Evolutionary conservation across 2,797 vertebrate species (phyloP), one percentile per base, ranked within the genome.

Genomic region (Hypotaenidia philippensis): DNA sequence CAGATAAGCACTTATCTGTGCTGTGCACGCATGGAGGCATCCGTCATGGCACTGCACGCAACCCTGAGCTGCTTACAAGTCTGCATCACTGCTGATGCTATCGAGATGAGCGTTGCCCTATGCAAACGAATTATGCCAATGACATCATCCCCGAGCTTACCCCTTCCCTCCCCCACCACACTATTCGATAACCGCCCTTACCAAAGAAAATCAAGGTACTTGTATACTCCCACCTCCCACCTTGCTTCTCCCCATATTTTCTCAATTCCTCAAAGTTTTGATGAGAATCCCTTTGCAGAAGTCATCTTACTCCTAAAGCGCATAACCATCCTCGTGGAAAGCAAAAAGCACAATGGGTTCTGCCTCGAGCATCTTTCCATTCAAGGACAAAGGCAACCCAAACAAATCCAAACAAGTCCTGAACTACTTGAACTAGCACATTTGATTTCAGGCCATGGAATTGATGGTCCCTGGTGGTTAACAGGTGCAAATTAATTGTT

Each of bases 11-110:
- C 76, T 47, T 94, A 77, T 81, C 79, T 56, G 65, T 17, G 53
- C 75, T 71, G 65, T 8, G 11, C 87, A 92, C 45, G 50, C 87
- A 11, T 0, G 0, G 25, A 57, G 56, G 27, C 53, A 52, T 49
- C 56, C 0, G 0, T 15, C 0, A 1, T 5, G 29, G 40, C 22
- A 5, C 40, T 19, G 57, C 47, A 31, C 1, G 1, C 19, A 41
- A 22, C 56, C 29, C 83, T 29, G 69, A 68, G 77, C 72, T 41
- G n/a, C 88, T 85, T 70, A 45, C 36, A 36, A 11, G 20, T 53
- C 63, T 79, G 49, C 92, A 74, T 63, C 56, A 10, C 40, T 66
- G 75, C 49, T 56, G 85, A 77, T 71, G 79, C 29, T 75, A 5
- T 61, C 2, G 5, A 32, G 82, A 60, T 3, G 9, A 72, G 19